Conservation (phyloP, 2,797 vertebrate species). For the Synaphobranchus kaupii region DNA sequence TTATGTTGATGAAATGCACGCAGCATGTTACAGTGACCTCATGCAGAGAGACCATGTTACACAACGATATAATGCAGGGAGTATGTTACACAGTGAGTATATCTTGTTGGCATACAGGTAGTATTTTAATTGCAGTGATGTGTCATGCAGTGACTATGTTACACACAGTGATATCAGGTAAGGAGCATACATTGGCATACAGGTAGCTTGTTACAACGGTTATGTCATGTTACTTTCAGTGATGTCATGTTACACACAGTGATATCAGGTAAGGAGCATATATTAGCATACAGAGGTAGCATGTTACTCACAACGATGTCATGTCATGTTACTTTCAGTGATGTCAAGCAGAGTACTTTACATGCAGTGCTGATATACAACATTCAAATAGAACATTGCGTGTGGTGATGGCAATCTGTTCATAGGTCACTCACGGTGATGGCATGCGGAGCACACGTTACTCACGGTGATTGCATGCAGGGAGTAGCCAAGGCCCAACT, state of each 20-base stretch:
- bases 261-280: background rate
- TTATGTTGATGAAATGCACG: background rate
- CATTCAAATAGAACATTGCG: background rate
- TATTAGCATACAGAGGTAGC: background rate
- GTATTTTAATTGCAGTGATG: background rate
- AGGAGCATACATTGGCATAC: background rate
- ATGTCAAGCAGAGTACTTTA: background rate
- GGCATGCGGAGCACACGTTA: slow-evolving; percentile 83
- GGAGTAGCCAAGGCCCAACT: slow-evolving; percentile 87
- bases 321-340: background rate
- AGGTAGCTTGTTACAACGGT: background rate
- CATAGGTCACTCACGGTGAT: slow-evolving; percentile 79
- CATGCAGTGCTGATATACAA: background rate
- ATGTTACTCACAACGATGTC: background rate
- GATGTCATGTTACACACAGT: background rate
- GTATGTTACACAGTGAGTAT: background rate
- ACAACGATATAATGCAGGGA: background rate
- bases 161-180: background rate
- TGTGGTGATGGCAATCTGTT: background rate
- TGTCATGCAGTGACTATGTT: background rate
- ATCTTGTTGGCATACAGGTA: background rate
- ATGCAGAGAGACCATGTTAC: background rate
- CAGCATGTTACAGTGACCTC: background rate
- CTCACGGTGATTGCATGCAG: slow-evolving; percentile 88
- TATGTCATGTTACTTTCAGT: background rate